These are phyloP conservation scores for Pseudorhombus dupliciocellatus DNA, from an alignment of 2,113 vertebrate species.

Conservation along the genomic window DNA sequence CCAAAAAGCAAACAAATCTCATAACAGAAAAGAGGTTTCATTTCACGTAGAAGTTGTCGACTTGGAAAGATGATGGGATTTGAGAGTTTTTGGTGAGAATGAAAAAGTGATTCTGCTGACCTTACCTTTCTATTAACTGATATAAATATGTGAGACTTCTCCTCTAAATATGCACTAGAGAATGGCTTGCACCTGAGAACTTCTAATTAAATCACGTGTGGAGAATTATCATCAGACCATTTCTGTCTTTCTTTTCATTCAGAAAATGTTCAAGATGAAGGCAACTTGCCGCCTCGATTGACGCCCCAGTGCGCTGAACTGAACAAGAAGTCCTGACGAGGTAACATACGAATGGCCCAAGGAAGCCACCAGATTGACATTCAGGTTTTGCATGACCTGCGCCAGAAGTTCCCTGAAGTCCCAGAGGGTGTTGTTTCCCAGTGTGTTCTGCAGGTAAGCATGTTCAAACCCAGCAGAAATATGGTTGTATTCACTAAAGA, in stretches of 20 bases:
- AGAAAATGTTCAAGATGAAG: slow-evolving; percentile 93
- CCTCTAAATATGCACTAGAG: background rate
- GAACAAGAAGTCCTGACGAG: slow-evolving; percentile 85
- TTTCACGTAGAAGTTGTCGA: too few relatives aligned
- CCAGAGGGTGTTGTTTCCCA: slow-evolving; percentile 98
- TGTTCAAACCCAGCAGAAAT: background rate
- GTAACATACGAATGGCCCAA: slow-evolving; percentile 99
- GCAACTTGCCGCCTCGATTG: slow-evolving; percentile 83
- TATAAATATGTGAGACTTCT: background rate
- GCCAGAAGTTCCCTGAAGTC: slow-evolving; percentile 98
- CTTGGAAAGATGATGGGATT: too few relatives aligned
- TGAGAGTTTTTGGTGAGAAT: slow-evolving; percentile 3
- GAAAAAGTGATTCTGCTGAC: slow-evolving; percentile 4
- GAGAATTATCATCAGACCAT: background rate
- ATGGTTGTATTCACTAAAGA: background rate
- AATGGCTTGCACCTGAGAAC: background rate
- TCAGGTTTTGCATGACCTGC: slow-evolving; percentile 99
- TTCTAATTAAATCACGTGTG: background rate
- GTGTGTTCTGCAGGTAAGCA: slow-evolving; percentile 95
- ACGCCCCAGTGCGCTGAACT: slow-evolving; percentile 85
- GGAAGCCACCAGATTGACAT: slow-evolving; percentile 99
- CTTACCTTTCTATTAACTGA: slow-evolving; percentile 14
- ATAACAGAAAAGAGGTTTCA: too few relatives aligned
- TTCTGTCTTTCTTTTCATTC: slow-evolving; percentile 36
- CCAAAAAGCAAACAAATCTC: too few relatives aligned